A percentile compares a stretch with the other conserved stretches of the same genome.
Evolutionary conservation across 2,888 invertebrate species (phyloP).

Genomic region (Agonopterix arenella): DNA sequence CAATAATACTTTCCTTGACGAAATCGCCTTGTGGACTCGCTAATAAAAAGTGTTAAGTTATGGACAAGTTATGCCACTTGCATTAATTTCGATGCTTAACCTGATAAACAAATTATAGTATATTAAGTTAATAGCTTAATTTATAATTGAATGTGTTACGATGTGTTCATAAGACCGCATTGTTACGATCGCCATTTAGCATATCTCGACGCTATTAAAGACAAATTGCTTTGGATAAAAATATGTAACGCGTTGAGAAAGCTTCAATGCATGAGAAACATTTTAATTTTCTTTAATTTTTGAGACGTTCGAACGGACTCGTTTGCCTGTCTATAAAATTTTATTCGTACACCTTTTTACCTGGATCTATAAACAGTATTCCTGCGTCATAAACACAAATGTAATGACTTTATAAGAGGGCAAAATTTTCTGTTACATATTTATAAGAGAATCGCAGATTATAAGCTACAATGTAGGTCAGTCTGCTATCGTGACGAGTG

Average conservation of each 20-base stretch:
- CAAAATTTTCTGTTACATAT: conserved; percentile 12
- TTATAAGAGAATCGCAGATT: conserved; percentile 13
- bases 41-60: conserved; percentile 75
- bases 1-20: conserved; percentile 63
- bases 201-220: conserved; percentile 38
- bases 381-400: conserved; percentile 20
- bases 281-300: conserved; percentile 44
- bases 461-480: conserved; percentile 9
- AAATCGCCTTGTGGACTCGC: conserved; percentile 71
- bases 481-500: conserved; percentile 25
- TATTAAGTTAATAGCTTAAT: conserved; percentile 76
- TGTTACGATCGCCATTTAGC: conserved; percentile 58
- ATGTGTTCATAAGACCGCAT: conserved; percentile 63
- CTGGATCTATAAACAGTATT: conserved; percentile 28
- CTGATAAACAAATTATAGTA: conserved; percentile 76
- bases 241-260: conserved; percentile 21
- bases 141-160: conserved; percentile 72
- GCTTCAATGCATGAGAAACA: conserved; percentile 13
- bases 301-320: conserved; percentile 31
- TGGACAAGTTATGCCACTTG: conserved; percentile 74
- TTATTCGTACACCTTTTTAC: conserved; percentile 37
- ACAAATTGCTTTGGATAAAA: conserved; percentile 53
- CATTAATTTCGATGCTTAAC: conserved; percentile 76
- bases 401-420: conserved; percentile 6
- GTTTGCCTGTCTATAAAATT: conserved; percentile 36